Base-by-base conservation (phyloP, 1,140 invertebrate genomes). In the Aphelenchoides besseyi region DNA sequence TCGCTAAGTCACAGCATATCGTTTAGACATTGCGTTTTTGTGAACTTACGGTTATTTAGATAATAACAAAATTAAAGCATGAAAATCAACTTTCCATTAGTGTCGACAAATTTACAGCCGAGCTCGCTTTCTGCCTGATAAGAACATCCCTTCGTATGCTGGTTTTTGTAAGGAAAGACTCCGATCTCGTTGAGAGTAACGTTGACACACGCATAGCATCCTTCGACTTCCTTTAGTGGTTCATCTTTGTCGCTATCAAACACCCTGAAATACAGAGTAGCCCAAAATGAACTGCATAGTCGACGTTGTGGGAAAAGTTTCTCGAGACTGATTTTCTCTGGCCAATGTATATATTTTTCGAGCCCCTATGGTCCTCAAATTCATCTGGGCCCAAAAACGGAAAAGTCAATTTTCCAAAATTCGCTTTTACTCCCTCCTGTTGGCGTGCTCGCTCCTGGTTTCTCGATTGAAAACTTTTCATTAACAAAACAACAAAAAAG, bases 191-290 rank as follows among this genome's bases (percentile, higher is more conserved):
- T 28, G 5, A 59, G 18, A 8, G 55, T 59, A 28, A 59, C 55
- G 18, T 59, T 59, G 55, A 59, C 55, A 59, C 55, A 59, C 5
- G 55, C 55, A 8, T 59, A 8, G 55, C 55, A 59, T 5, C 55
- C 55, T 23, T 48, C 41, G 12, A 48, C 41, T 48, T 48, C 41
- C 12, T 16, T 23, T 23, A 23, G 41, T 23, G 12, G 12, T 12
- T 48, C 41, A 23, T 48, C 41, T 23, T 48, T 48, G 41, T 48
- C 41, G 12, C 12, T 16, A 23, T 48, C 41, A 48, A 16, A 48
- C 41, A n/a, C n/a, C n/a, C n/a, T n/a, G n/a, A n/a, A n/a, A n/a
- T n/a, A n/a, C n/a, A n/a, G n/a, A n/a, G n/a, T n/a, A n/a, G n/a
- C n/a, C n/a, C n/a, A n/a, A n/a, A n/a, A n/a, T n/a, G n/a, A n/a